A percentile compares a stretch with the other conserved stretches of the same genome.
Conservation (phyloP, 64 coral and sea anemone species). For the Hydrozoanthus tunicans region DNA sequence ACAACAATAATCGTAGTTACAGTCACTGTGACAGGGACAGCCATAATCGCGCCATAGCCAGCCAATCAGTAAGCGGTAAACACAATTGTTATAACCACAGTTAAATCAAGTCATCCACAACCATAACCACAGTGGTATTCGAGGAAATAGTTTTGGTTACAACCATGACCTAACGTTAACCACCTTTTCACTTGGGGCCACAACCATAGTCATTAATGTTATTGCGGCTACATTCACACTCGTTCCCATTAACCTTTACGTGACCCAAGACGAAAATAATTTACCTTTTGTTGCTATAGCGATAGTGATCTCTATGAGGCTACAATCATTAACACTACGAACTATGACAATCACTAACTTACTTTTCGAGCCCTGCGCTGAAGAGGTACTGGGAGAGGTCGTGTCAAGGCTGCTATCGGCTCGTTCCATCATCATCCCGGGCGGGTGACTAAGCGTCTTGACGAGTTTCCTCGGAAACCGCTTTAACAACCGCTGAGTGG, state of each 20-base stretch:
- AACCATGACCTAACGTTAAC: no score
- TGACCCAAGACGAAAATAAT: no score
- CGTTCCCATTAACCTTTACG: no score
- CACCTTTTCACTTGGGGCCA: no score
- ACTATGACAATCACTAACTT: neutral
- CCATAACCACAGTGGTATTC: neutral
- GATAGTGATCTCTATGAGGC: no score
- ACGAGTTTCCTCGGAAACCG: conserved; percentile 10
- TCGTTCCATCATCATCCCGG: neutral
- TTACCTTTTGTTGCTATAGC: neutral
- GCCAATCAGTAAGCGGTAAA: no score
- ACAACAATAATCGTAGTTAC: neutral
- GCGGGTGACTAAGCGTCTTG: neutral
- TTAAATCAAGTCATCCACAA: neutral
- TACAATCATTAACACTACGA: no score
- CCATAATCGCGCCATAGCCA: neutral
- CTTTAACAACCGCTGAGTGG: neutral
- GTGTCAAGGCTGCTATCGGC: neutral
- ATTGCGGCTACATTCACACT: no score
- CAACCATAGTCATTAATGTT: no score
- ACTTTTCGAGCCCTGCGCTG: neutral
- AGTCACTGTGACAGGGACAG: neutral
- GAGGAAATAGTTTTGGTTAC: no score
- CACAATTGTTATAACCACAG: neutral
- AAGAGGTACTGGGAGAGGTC: neutral